Percentiles rank a stretch among this genome's conserved stretches.
phyloP scores from a whole-genome alignment of 2,888 invertebrate genomes.

The Eristalinus aeneus region DNA sequence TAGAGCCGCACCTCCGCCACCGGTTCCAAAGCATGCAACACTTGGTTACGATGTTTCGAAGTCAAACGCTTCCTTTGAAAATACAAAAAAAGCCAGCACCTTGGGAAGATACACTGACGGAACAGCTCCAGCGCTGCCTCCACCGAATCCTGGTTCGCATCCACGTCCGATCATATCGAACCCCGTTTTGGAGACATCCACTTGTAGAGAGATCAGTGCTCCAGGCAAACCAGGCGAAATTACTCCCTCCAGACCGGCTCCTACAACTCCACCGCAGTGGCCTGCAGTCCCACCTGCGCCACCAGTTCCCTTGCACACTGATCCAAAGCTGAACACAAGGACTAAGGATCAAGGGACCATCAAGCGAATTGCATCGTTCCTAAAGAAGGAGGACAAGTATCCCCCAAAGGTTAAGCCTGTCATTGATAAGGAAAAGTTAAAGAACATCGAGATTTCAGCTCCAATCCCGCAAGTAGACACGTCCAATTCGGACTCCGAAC shows the following conservation, averaged over 20 bases:
- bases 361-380: conserved; percentile 88
- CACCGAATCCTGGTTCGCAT: conserved; percentile 84
- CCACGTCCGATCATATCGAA: conserved; percentile 90
- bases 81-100: conserved; percentile 71
- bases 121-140: conserved; percentile 83
- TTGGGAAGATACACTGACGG: conserved; percentile 34
- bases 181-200: conserved; percentile 90
- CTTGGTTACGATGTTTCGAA: conserved; percentile 73
- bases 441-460: conserved; percentile 90
- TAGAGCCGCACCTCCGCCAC: conserved; percentile 86
- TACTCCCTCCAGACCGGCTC: conserved; percentile 82
- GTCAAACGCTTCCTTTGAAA: conserved; percentile 72
- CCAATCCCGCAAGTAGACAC: conserved; percentile 87
- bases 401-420: conserved; percentile 85
- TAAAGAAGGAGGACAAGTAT: conserved; percentile 85
- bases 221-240: conserved; percentile 73
- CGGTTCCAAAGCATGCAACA: conserved; percentile 83
- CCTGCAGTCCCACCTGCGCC: conserved; percentile 83
- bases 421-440: conserved; percentile 86
- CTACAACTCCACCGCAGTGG: conserved; percentile 77
- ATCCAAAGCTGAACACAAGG: conserved; percentile 81
- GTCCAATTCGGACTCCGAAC: conserved; percentile 82
- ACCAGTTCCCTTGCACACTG: conserved; percentile 79
- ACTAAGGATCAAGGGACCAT: conserved; percentile 83
- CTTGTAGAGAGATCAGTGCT: conserved; percentile 81